Evolutionary conservation across 2,888 invertebrate species (phyloP).

Genomic region (Caenorhabditis zanzibari): DNA sequence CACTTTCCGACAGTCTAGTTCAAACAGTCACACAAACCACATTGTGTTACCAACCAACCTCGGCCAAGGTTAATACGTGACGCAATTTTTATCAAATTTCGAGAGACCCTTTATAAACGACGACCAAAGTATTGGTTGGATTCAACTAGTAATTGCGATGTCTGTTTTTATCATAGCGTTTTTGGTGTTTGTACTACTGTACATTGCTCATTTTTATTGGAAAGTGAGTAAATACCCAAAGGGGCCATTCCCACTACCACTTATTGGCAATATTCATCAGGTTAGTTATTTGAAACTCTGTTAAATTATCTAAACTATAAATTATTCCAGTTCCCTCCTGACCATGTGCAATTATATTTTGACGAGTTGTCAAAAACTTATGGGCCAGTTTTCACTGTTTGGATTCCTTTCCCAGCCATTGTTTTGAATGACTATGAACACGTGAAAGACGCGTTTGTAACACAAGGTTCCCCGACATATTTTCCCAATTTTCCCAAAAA

Average conservation of each 20-base stretch:
- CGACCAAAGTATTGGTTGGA: neutral
- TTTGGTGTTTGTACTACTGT: conserved; percentile 21
- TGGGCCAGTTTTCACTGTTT: conserved; percentile 75
- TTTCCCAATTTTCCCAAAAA: neutral
- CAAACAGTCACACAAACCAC: conserved; percentile 38
- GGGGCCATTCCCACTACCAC: conserved; percentile 67
- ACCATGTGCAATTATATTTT: conserved; percentile 47
- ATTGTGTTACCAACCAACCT: neutral
- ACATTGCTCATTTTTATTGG: conserved; percentile 62
- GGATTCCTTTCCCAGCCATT: conserved; percentile 67
- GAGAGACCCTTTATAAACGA: conserved; percentile 20
- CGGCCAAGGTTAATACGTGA: conserved; percentile 25
- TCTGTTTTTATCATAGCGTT: conserved; percentile 28
- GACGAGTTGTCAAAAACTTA: conserved; percentile 67
- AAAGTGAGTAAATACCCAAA: conserved; percentile 67
- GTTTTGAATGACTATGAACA: conserved; percentile 69
- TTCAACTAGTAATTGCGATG: conserved; percentile 6
- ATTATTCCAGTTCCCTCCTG: conserved; percentile 61
- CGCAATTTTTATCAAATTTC: conserved; percentile 11
- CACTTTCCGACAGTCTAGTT: conserved; percentile 27
- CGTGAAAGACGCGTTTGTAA: conserved; percentile 57
- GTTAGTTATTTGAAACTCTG: conserved; percentile 32
- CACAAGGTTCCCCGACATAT: conserved; percentile 47
- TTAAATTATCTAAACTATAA: neutral
- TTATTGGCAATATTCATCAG: conserved; percentile 67